Evolutionary conservation across 2,797 vertebrate species (phyloP).

Genomic region (Cossypha dichroa): DNA sequence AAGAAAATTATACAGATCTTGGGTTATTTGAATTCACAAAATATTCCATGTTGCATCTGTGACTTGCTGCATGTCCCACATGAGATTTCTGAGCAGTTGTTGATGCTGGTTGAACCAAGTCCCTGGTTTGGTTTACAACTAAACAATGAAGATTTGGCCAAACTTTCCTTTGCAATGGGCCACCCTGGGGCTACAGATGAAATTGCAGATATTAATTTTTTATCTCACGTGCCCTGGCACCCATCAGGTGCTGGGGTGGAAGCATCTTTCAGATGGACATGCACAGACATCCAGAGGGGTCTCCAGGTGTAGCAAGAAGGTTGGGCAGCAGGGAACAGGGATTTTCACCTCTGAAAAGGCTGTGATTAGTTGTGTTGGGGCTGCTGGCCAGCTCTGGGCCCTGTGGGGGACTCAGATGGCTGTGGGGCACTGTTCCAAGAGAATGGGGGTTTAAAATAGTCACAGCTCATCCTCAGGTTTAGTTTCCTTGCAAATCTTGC

Average conservation of each 20-base stretch:
- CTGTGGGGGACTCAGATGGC: not conserved
- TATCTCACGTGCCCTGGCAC: accelerated
- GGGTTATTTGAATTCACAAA: not conserved
- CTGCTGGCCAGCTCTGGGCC: not conserved
- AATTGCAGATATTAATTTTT: not conserved
- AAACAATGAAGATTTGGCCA: not conserved
- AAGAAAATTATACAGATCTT: not conserved
- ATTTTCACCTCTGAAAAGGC: not conserved
- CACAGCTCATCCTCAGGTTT: not conserved
- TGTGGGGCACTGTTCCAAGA: not conserved
- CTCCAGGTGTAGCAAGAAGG: not conserved
- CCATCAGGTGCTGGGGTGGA: not conserved
- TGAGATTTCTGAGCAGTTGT: not conserved
- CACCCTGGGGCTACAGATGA: not conserved
- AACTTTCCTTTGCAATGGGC: not conserved
- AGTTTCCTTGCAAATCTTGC: not conserved
- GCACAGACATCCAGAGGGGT: not conserved
- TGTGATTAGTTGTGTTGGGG: not conserved
- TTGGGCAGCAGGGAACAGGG: not conserved
- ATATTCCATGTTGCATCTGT: not conserved
- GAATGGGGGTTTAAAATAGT: not conserved
- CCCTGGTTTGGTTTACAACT: not conserved
- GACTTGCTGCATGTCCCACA: accelerated
- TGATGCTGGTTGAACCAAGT: not conserved
- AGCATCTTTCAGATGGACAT: not conserved